These are phyloP conservation scores for Picus viridis DNA, from an alignment of 2,797 vertebrate species.

Conservation along the genomic window DNA sequence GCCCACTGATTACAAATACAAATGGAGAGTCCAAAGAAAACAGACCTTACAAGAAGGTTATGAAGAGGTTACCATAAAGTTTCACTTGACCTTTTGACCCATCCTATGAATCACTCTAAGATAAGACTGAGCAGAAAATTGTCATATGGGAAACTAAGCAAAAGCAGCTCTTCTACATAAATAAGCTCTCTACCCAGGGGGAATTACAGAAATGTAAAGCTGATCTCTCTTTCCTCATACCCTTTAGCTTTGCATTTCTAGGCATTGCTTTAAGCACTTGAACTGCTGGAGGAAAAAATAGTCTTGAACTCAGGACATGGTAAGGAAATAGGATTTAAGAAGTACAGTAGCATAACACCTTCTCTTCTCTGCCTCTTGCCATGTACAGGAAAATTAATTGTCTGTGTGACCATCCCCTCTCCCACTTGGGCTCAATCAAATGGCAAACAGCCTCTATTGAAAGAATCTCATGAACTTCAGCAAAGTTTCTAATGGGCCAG, in stretches of 20 bases:
- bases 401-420: neutral
- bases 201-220: conserved; percentile 9
- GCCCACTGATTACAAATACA: neutral
- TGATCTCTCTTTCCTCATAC: neutral
- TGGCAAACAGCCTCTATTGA: neutral
- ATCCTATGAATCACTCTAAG: conserved; percentile 53
- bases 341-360: neutral
- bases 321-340: neutral
- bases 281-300: neutral
- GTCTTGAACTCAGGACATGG: neutral
- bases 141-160: conserved; percentile 36
- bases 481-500: neutral
- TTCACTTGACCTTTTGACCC: conserved; percentile 36
- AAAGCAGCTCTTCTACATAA: conserved; percentile 25
- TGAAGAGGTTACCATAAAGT: conserved; percentile 10
- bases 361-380: neutral
- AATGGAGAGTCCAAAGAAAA: neutral
- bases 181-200: neutral
- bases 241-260: conserved; percentile 20
- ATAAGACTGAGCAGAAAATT: conserved; percentile 30
- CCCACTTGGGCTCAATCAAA: neutral
- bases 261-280: neutral
- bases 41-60: neutral
- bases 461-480: neutral
- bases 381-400: neutral